Conservation (phyloP, 2,113 vertebrate genomes). For the Ciconia boyciana region DNA sequence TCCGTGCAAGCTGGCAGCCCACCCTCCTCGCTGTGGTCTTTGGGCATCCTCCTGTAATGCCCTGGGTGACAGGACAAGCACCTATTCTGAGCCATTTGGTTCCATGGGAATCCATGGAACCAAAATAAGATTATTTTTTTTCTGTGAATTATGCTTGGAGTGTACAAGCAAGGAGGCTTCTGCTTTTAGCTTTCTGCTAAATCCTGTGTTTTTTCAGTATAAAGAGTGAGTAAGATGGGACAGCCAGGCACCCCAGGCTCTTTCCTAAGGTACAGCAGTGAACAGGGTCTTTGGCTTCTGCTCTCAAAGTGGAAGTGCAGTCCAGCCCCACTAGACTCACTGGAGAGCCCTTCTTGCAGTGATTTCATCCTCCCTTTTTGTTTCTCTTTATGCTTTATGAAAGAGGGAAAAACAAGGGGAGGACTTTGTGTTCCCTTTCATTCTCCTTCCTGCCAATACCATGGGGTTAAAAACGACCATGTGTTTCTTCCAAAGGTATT, state of each 20-base stretch:
- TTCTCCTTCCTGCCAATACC: not conserved
- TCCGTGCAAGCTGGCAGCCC: not conserved
- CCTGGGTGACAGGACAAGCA: not conserved
- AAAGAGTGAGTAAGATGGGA: too few relatives aligned
- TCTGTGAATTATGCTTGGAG: not conserved
- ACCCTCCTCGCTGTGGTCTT: rapidly evolving
- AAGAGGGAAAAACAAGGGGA: not conserved
- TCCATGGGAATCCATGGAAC: too few relatives aligned
- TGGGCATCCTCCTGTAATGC: not conserved
- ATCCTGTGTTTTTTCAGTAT: not conserved
- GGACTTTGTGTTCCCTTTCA: not conserved
- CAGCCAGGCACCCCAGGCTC: not conserved
- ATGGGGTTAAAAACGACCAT: not conserved
- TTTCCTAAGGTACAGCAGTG: not conserved
- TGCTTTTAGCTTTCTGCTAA: not conserved
- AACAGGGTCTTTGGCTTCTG: not conserved
- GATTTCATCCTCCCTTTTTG: not conserved
- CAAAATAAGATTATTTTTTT: not conserved
- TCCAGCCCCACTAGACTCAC: not conserved
- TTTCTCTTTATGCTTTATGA: not conserved
- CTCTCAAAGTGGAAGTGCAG: not conserved
- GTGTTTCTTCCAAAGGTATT: not conserved
- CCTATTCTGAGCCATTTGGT: not conserved
- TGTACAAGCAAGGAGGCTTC: not conserved
- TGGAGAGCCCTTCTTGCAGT: not conserved